Percentiles rank a stretch among this genome's conserved stretches.
phyloP scores from a whole-genome alignment of 1,140 invertebrate species.

The Hyphantria cunea region DNA sequence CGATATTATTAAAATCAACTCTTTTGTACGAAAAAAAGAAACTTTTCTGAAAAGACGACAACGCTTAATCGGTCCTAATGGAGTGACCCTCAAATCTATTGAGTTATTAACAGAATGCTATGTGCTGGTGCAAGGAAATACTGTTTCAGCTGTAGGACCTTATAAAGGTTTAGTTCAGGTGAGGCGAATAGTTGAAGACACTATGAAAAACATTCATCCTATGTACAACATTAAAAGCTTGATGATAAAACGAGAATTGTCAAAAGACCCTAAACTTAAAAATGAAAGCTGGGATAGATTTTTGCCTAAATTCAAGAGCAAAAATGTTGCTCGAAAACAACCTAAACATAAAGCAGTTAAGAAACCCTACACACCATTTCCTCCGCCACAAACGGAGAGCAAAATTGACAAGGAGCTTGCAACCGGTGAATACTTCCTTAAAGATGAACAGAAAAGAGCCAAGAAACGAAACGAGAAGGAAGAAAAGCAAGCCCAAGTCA shows the following conservation, averaged over 20 bases:
- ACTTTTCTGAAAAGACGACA: conserved; percentile 98
- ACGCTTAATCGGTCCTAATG: conserved; percentile 97
- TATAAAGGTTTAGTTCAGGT: conserved; percentile 97
- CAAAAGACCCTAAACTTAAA: conserved; percentile 94
- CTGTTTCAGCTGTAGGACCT: conserved; percentile 97
- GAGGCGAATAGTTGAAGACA: conserved; percentile 96
- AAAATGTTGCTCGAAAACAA: conserved; percentile 95
- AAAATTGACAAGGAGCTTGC: conserved; percentile 97
- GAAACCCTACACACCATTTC: conserved; percentile 98
- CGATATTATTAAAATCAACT: conserved; percentile 99
- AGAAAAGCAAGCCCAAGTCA: conserved; percentile 87
- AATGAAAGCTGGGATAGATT: conserved; percentile 99
- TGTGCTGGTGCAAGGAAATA: conserved; percentile 98
- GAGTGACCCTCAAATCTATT: conserved; percentile 98
- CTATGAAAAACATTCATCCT: conserved; percentile 99
- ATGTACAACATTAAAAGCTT: conserved; percentile 99
- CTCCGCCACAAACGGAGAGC: conserved; percentile 95
- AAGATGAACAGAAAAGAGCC: conserved; percentile 89
- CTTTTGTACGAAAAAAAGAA: conserved; percentile 94
- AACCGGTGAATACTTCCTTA: conserved; percentile 98
- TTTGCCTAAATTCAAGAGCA: conserved; percentile 97
- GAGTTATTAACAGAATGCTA: conserved; percentile 99
- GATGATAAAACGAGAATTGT: conserved; percentile 98
- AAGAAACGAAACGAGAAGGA: conserved; percentile 89
- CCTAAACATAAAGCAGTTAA: conserved; percentile 93